Percentiles rank a stretch among this genome's conserved stretches.
Evolutionary conservation across 2,888 invertebrate species (phyloP).

Genomic region (Sinhomidia bicolor): DNA sequence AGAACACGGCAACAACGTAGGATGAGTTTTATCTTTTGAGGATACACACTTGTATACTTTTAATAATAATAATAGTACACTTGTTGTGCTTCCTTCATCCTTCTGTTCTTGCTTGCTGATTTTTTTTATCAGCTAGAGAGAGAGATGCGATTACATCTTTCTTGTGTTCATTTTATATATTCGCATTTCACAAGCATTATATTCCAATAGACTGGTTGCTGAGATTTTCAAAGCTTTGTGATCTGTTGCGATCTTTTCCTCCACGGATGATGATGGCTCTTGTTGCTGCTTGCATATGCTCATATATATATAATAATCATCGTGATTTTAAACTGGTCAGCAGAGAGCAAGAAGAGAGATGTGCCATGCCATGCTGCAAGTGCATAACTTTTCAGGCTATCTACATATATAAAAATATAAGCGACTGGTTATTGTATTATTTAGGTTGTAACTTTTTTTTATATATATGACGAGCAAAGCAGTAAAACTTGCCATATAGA

Average conservation of each 20-base stretch:
- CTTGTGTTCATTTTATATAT: background rate
- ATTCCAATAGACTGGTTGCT: background rate
- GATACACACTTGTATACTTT: constrained; percentile 29
- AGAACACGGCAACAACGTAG: background rate
- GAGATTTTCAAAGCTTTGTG: constrained; percentile 53
- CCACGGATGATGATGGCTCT: background rate
- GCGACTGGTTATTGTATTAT: too few species aligned
- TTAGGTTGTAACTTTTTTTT: too few species aligned
- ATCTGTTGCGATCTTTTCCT: constrained; percentile 60
- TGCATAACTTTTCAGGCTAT: too few species aligned
- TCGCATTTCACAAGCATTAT: background rate
- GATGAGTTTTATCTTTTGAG: background rate
- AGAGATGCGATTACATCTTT: constrained; percentile 39
- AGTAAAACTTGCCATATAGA: too few species aligned
- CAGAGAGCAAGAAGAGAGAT: too few species aligned
- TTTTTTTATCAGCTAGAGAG: too few species aligned
- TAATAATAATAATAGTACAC: constrained; percentile 18
- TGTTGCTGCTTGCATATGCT: too few species aligned
- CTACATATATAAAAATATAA: too few species aligned
- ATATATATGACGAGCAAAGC: too few species aligned
- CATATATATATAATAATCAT: background rate
- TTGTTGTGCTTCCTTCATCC: too few species aligned
- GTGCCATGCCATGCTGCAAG: too few species aligned
- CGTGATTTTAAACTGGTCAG: constrained; percentile 36
- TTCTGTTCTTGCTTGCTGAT: constrained; percentile 15